Evolutionary conservation across 2,797 vertebrate genomes (phyloP), one percentile per base, ranked within the genome.

Genomic region (Anabas testudineus): DNA sequence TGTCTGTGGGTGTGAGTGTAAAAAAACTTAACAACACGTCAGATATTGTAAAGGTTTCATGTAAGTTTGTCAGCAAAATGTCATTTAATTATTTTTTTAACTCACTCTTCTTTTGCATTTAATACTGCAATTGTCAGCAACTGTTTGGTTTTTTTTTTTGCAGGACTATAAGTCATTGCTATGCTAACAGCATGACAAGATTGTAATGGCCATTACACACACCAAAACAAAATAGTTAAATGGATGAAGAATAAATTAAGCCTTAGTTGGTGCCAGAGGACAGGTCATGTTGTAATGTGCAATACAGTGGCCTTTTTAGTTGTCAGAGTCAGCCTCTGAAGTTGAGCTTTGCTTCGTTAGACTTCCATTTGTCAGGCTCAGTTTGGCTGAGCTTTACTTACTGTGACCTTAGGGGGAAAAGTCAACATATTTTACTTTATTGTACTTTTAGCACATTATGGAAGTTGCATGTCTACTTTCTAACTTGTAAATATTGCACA

Each of bases 11-110:
- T 61, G 57, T 66, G 42, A 55, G 59, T 71, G 62, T 59, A 41
- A 28, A 45, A 62, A 63, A 66, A 81, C 42, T 60, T 51, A 46
- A 84, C 78, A 89, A 76, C 79, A 56, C 41, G 56, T 76, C 18
- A 52, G 48, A 21, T 18, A 76, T 75, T 8, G 12, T 66, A 64
- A 79, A 85, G 69, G 36, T 14, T n/a, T 26, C n/a, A n/a, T n/a
- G n/a, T n/a, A n/a, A n/a, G 1, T 3, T 2, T 32, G 12, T 46
- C 2, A 52, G 39, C 36, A 59, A 55, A 14, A 80, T 72, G 32
- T 79, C 37, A 51, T 30, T 34, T 69, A 52, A 12, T n/a, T 0
- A n/a, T 24, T 51, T 39, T 46, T 24, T 4, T 46, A n/a, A 36
- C 15, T 46, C 52, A 69, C 28, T 26, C 3, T 42, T 64, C 7